A percentile compares a stretch with the other conserved stretches of the same genome.
Conservation (phyloP, 2,888 invertebrate species). For the Taphrorychus bicolor region DNA sequence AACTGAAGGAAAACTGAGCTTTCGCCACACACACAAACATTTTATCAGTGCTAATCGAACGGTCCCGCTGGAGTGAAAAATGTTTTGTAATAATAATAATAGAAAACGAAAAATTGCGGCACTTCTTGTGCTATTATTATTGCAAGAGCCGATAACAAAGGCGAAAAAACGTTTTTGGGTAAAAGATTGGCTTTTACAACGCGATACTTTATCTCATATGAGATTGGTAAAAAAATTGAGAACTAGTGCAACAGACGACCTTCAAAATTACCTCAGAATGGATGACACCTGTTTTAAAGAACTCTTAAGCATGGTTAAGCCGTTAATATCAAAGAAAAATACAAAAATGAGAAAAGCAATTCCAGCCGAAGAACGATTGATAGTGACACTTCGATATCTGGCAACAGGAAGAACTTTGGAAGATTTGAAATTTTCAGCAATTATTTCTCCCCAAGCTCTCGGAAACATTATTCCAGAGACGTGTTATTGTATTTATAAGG, state of each 20-base stretch:
- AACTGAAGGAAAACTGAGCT: neutral
- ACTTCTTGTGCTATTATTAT: neutral
- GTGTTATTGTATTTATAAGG: no score
- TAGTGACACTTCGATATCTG: slow-evolving; percentile 13
- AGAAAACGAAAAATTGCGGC: neutral
- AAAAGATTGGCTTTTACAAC: slow-evolving; percentile 8
- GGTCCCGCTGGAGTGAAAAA: neutral
- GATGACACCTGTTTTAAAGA: slow-evolving; percentile 18
- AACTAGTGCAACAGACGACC: neutral
- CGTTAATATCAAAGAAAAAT: slow-evolving; percentile 31
- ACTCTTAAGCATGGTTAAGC: slow-evolving; percentile 9
- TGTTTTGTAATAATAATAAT: neutral
- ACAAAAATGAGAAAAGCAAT: slow-evolving; percentile 43
- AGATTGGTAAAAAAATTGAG: neutral
- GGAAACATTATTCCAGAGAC: slow-evolving; percentile 36
- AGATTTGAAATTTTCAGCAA: slow-evolving; percentile 38
- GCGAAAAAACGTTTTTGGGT: slow-evolving; percentile 7
- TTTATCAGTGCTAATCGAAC: neutral
- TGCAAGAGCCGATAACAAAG: neutral
- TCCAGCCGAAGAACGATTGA: slow-evolving; percentile 40
- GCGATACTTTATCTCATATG: slow-evolving; percentile 9
- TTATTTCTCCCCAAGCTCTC: slow-evolving; percentile 37
- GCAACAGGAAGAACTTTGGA: slow-evolving; percentile 45
- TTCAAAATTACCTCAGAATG: slow-evolving; percentile 14
- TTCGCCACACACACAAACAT: neutral